Conservation (phyloP, 2,113 vertebrate species). For the Anguilla rostrata region DNA sequence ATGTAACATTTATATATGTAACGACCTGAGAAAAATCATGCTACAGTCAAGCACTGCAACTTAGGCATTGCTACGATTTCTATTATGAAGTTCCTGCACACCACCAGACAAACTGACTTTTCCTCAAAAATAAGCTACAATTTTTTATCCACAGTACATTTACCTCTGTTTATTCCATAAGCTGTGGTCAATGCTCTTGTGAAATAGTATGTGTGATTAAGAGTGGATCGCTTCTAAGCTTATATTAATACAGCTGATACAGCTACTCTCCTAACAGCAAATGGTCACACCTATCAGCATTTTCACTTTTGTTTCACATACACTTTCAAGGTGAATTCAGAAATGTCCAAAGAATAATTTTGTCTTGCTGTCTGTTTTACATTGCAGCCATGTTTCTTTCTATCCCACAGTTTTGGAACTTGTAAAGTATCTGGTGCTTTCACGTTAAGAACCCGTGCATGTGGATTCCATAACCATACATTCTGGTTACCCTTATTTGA, state of each 20-base stretch:
- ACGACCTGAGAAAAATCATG: conserved; percentile 40
- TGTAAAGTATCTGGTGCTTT: too few species aligned
- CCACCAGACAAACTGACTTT: conserved; percentile 46
- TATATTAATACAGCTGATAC: not conserved
- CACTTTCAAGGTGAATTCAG: not conserved
- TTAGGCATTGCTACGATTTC: conserved; percentile 37
- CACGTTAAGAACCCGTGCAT: too few species aligned
- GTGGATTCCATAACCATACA: too few species aligned
- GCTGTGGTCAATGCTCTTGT: conserved; percentile 54
- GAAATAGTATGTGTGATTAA: conserved; percentile 49
- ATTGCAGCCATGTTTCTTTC: not conserved
- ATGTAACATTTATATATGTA: conserved; percentile 43
- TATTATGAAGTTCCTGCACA: conserved; percentile 30
- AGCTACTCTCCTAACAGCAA: not conserved
- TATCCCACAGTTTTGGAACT: not conserved
- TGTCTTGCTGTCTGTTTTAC: not conserved
- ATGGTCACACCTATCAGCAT: conserved; percentile 7
- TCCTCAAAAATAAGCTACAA: conserved; percentile 52
- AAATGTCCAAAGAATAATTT: not conserved
- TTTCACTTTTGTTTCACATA: not conserved
- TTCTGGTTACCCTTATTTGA: too few species aligned
- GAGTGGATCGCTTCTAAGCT: conserved; percentile 22
- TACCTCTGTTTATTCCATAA: conserved; percentile 46
- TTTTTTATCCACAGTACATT: conserved; percentile 44
- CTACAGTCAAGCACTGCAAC: conserved; percentile 28